Conservation (phyloP, 2,888 invertebrate genomes). For the Metellina segmentata region DNA sequence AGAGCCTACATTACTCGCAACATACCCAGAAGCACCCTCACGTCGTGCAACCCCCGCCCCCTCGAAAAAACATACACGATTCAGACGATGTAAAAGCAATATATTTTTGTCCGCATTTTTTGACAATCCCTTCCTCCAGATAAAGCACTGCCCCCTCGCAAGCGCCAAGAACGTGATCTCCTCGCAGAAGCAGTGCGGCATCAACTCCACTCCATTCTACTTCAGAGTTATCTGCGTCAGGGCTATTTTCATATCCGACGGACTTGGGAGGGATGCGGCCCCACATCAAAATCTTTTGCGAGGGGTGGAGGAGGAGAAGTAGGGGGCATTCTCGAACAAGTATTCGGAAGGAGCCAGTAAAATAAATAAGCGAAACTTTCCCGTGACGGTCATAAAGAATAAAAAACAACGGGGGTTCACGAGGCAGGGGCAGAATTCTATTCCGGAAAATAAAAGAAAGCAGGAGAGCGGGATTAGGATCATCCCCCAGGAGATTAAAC, state of each 20-base stretch:
- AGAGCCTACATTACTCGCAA: background rate
- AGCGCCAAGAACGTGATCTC: constrained; percentile 32
- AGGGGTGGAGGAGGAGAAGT: background rate
- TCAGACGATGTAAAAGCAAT: constrained; percentile 19
- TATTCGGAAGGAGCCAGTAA: background rate
- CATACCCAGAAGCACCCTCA: background rate
- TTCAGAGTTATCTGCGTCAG: background rate
- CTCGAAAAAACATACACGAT: constrained; percentile 11
- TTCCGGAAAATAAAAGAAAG: background rate
- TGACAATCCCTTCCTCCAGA: constrained; percentile 33
- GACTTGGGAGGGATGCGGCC: background rate
- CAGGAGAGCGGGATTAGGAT: constrained; percentile 18
- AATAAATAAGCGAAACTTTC: constrained; percentile 11
- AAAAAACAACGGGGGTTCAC: background rate
- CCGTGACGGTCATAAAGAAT: constrained; percentile 6
- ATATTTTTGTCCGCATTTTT: constrained; percentile 15
- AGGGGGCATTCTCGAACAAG: background rate
- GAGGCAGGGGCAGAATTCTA: background rate
- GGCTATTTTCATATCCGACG: constrained; percentile 33
- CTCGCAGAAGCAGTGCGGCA: background rate
- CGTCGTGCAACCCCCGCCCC: background rate
- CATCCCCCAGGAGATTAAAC: constrained; percentile 12
- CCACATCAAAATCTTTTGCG: background rate
- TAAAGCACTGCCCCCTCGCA: constrained; percentile 8
- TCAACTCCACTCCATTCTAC: constrained; percentile 22